These are phyloP conservation scores for Polyommatus iphigenia DNA, from an alignment of 2,888 invertebrate species.

Conservation along the genomic window DNA sequence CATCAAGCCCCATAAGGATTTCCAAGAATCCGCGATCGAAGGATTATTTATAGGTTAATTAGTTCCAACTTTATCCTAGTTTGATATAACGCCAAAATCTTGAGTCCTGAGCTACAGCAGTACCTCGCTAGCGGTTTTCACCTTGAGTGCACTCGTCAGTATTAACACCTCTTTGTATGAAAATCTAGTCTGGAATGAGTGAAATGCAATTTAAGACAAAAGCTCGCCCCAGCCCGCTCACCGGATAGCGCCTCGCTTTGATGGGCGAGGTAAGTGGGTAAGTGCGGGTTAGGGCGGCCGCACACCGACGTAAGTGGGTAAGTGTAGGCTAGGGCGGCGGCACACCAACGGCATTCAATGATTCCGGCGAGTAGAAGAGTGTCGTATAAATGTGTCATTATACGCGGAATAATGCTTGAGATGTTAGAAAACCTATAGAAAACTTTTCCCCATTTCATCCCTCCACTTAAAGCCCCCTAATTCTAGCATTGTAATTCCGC, in stretches of 20 bases:
- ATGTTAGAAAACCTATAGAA: background rate
- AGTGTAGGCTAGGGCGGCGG: background rate
- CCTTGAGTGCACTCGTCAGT: background rate
- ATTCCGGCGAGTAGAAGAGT: background rate
- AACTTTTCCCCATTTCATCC: background rate
- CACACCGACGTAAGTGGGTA: background rate
- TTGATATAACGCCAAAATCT: background rate
- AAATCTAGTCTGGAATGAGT: constrained; percentile 24
- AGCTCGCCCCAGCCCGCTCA: background rate
- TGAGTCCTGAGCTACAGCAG: background rate
- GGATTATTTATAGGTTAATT: background rate
- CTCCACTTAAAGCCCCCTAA: background rate
- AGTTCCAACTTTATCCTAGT: background rate
- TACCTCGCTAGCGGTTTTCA: background rate
- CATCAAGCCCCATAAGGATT: no score
- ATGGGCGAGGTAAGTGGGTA: constrained; percentile 20
- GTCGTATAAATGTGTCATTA: background rate
- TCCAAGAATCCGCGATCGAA: no score
- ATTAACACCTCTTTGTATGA: background rate
- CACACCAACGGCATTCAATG: background rate
- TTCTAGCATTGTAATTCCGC: background rate
- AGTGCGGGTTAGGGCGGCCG: constrained; percentile 16
- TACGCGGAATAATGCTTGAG: background rate
- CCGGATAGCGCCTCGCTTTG: constrained; percentile 17
- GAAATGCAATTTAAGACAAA: constrained; percentile 24